phyloP scores from a whole-genome alignment of 2,888 invertebrate genomes.

The Hipparchia sbordonii region DNA sequence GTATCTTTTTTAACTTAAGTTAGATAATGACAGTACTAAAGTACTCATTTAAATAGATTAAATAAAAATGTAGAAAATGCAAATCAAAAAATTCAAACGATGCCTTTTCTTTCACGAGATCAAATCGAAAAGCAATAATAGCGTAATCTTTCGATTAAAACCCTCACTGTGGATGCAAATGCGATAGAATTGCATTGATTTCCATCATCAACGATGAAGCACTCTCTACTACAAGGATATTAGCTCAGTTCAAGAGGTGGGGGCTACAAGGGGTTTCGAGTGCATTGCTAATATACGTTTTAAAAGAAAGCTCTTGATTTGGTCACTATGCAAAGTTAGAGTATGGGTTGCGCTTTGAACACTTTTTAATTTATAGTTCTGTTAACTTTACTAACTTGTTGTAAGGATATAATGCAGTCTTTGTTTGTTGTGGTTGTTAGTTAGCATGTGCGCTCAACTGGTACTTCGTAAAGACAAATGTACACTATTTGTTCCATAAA shows the following conservation, averaged over 20 bases:
- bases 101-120: neutral
- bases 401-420: neutral
- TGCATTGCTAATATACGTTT: constrained; percentile 37
- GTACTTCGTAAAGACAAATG: too few species aligned
- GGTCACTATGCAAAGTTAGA: constrained; percentile 27
- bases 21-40: too few species aligned
- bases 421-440: neutral
- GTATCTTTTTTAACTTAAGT: too few species aligned
- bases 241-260: constrained; percentile 33
- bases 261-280: constrained; percentile 32
- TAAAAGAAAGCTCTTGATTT: constrained; percentile 38
- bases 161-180: constrained; percentile 21
- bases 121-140: constrained; percentile 16
- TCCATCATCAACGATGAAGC: constrained; percentile 35
- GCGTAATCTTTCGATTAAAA: constrained; percentile 21
- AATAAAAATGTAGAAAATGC: too few species aligned
- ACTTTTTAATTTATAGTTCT: neutral
- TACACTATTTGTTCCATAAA: neutral
- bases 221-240: constrained; percentile 35
- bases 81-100: neutral
- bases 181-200: constrained; percentile 37
- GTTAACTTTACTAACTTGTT: neutral
- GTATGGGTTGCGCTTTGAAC: constrained; percentile 5
- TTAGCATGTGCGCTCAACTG: too few species aligned
- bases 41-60: too few species aligned